These are phyloP conservation scores for Chlamydotis undulata DNA, from an alignment of 2,113 vertebrate genomes.

Conservation along the genomic window DNA sequence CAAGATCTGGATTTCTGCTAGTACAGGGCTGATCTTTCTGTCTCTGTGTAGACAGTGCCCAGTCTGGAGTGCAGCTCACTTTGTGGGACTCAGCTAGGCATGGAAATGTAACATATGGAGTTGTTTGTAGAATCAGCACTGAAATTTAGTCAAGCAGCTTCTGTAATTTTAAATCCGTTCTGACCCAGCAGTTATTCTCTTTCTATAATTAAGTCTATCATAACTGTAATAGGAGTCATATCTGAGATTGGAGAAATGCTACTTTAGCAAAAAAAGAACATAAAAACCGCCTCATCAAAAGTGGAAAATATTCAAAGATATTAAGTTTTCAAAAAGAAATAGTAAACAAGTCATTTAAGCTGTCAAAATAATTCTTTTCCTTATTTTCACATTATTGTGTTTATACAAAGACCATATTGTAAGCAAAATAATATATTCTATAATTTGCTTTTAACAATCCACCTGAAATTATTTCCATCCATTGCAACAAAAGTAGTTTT, in stretches of 20 bases:
- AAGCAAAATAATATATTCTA: neutral
- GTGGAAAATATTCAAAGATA: neutral
- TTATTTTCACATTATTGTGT: neutral
- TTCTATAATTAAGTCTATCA: neutral
- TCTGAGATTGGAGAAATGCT: neutral
- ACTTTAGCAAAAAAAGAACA: neutral
- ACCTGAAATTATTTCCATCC: neutral
- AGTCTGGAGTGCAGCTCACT: neutral
- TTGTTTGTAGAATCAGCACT: neutral
- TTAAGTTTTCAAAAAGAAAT: neutral
- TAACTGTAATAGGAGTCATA: neutral
- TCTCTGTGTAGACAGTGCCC: neutral
- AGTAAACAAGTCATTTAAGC: neutral
- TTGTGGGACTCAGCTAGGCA: neutral
- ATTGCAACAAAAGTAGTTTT: neutral
- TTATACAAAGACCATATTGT: neutral
- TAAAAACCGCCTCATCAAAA: slow-evolving; percentile 4
- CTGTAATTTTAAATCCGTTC: neutral
- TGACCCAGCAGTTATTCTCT: neutral
- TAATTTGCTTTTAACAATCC: neutral
- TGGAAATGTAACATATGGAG: neutral
- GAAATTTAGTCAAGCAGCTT: slow-evolving; percentile 29
- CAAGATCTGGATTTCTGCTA: neutral
- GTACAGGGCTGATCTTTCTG: neutral
- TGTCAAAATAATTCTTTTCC: neutral